Evolutionary conservation across 2,888 invertebrate species (phyloP), one percentile per base, ranked within the genome.

Genomic region (Rutpela maculata): DNA sequence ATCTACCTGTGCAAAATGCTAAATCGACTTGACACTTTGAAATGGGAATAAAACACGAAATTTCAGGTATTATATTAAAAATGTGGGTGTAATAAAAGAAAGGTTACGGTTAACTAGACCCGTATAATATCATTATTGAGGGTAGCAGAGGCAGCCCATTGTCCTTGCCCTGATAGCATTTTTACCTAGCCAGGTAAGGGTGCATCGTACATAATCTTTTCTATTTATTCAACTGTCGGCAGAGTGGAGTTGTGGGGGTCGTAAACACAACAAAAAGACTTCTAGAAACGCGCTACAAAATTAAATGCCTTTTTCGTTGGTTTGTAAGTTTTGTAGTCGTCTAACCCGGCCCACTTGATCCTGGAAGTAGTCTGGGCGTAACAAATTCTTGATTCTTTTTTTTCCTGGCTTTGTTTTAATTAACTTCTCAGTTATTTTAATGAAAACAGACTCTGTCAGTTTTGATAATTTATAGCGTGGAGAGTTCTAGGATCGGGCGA

Each of bases 111-210:
- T 73, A 72, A 77, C 65, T 15, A 17, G 38, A 68, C 68, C 72
- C 72, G 69, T 74, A 79, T 70, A 50, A 55, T 73, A 66, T 38
- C 68, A 63, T 66, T 78, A 67, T 76, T 65, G 62, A 80, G 72
- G 73, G 71, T 70, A 75, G 69, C 67, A 74, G 59, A 10, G 22
- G 59, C 63, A 66, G 56, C 63, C 75, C 73, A 78, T 75, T 78
- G 67, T 77, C 59, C 66, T 38, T 74, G 66, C 74, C 59, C 56
- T 73, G 78, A 75, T 69, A 73, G 67, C 31, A 75, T 69, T 78
- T 75, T 67, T 77, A 78, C 71, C 80, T 78, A 80, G 78, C 73
- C 35, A 11, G 66, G 74, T 55, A 11, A 70, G 73, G 74, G 72
- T 68, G 68, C 72, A 63, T 65, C 69, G 65, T 65, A 57, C 59